These are phyloP conservation scores for Kryptolebias ocellatus DNA, from an alignment of 2,797 vertebrate species.

Conservation along the genomic window DNA sequence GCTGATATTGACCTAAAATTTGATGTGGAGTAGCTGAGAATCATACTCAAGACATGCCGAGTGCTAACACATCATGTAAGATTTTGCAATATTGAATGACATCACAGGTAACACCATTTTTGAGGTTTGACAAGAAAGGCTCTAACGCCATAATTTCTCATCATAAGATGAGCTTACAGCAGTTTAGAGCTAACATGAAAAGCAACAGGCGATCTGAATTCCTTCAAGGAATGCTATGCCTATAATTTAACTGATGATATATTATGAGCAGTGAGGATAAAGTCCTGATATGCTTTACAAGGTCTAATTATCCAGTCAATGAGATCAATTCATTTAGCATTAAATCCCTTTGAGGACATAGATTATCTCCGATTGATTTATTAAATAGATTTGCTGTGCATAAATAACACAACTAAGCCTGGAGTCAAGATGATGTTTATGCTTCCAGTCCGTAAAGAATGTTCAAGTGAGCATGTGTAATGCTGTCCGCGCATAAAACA, in stretches of 20 bases:
- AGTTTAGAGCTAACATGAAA: no score
- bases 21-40: no score
- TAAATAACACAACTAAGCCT: constrained; percentile 37
- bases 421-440: constrained; percentile 21
- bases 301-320: constrained; percentile 23
- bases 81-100: no score
- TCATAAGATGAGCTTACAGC: no score
- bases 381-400: constrained; percentile 25
- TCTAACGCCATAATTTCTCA: no score
- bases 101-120: no score
- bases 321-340: constrained; percentile 28
- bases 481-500: constrained; percentile 57
- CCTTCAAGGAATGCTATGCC: no score
- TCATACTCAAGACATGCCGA: no score
- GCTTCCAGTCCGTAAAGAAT: constrained; percentile 41
- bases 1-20: no score
- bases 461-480: constrained; percentile 43
- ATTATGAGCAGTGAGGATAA: neutral
- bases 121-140: no score
- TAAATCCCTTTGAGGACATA: constrained; percentile 12
- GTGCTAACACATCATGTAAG: no score
- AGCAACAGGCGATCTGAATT: no score
- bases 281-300: neutral
- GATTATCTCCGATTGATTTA: constrained; percentile 36
- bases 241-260: constrained; percentile 11